Conservation (phyloP, 2,888 invertebrate species). For the Hylaea fasciaria region DNA sequence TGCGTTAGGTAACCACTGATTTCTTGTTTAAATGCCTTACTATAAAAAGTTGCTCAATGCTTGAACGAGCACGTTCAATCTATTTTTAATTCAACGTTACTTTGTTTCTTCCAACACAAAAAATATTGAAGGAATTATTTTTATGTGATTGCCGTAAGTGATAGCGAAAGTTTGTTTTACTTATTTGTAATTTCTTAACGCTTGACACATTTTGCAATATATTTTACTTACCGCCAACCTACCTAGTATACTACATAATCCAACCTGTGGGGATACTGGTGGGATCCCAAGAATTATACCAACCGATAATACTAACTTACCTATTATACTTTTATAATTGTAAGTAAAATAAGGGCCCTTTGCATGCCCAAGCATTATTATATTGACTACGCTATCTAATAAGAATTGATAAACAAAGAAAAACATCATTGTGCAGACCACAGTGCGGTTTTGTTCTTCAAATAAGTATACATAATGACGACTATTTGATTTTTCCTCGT, state of each 20-base stretch:
- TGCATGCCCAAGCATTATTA: no score
- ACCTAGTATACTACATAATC: no score
- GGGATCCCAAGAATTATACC: no score
- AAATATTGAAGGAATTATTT: not conserved
- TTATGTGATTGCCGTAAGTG: not conserved
- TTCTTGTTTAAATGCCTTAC: slow-evolving; percentile 28
- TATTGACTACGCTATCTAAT: no score
- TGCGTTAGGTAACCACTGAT: slow-evolving; percentile 14
- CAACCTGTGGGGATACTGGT: no score
- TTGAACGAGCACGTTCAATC: slow-evolving; percentile 39
- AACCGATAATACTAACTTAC: no score
- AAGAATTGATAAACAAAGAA: no score
- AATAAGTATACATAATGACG: not conserved
- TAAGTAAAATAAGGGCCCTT: no score
- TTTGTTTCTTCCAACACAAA: slow-evolving; percentile 1
- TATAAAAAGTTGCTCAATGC: slow-evolving; percentile 33
- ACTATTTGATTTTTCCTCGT: not conserved
- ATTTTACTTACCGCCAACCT: not conserved
- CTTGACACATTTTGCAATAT: not conserved
- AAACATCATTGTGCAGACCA: no score
- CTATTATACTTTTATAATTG: no score
- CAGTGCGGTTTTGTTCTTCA: no score
- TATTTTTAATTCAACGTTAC: slow-evolving; percentile 30
- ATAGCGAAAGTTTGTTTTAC: not conserved
- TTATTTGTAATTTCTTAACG: no score